Evolutionary conservation across 1,140 invertebrate genomes (phyloP).

Genomic region (Lordiphosa collinella): DNA sequence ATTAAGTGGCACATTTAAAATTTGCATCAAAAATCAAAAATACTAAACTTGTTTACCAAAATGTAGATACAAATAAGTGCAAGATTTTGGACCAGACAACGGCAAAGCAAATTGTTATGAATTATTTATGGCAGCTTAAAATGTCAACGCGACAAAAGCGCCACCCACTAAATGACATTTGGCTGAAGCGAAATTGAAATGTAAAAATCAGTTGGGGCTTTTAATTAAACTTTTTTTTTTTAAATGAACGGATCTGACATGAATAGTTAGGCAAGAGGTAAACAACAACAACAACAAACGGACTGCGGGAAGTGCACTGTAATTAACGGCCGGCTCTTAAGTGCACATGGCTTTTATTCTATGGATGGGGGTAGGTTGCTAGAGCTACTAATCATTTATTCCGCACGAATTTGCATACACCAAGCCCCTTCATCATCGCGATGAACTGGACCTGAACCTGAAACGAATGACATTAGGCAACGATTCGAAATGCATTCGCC

Average conservation of each 20-base stretch:
- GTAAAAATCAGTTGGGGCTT: constrained; percentile 31
- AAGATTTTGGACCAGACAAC: constrained; percentile 38
- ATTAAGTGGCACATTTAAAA: constrained; percentile 46
- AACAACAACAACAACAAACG: too few species aligned
- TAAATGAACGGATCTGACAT: constrained; percentile 25
- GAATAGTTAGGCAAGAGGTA: too few species aligned
- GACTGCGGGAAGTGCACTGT: constrained; percentile 41
- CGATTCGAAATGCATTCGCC: constrained; percentile 45
- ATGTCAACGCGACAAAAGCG: constrained; percentile 50
- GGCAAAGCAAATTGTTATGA: constrained; percentile 57
- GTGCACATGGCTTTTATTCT: constrained; percentile 26
- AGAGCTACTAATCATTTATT: constrained; percentile 42
- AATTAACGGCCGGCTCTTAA: constrained; percentile 47
- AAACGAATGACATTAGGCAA: constrained; percentile 19
- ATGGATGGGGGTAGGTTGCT: neutral
- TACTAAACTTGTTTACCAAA: constrained; percentile 29
- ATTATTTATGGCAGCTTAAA: constrained; percentile 52
- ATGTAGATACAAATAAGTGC: constrained; percentile 41
- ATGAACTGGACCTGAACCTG: constrained; percentile 10
- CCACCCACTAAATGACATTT: constrained; percentile 60
- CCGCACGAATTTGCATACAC: constrained; percentile 64
- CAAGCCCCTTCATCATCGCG: neutral
- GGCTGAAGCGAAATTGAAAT: constrained; percentile 13
- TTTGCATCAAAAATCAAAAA: constrained; percentile 34
- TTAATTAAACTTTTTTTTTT: constrained; percentile 12